Percentiles rank a stretch among this genome's conserved stretches.
Evolutionary conservation across 2,888 invertebrate genomes (phyloP).

Genomic region (Eristalis intricaria): DNA sequence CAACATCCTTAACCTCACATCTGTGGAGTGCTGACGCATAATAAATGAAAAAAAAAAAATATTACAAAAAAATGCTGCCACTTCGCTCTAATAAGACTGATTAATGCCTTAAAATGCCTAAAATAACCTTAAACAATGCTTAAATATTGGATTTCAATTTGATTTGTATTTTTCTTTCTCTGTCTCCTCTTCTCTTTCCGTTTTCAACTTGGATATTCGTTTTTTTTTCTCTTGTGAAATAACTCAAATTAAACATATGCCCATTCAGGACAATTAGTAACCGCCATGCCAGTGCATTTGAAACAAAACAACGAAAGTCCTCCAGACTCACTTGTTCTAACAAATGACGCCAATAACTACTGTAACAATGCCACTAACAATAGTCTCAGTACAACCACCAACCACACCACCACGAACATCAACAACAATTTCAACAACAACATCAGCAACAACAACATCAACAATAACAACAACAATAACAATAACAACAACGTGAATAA

Average conservation of each 20-base stretch:
- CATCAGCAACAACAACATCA: conserved; percentile 64
- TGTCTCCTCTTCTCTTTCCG: conserved; percentile 48
- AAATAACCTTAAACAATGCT: conserved; percentile 45
- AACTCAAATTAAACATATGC: conserved; percentile 45
- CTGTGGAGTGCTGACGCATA: conserved; percentile 51
- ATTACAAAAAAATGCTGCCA: conserved; percentile 45
- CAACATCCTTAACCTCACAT: conserved; percentile 38
- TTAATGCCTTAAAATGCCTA: conserved; percentile 45
- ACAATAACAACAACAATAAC: conserved; percentile 47
- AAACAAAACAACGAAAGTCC: conserved; percentile 79
- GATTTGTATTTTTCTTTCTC: conserved; percentile 39
- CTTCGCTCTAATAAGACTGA: conserved; percentile 31
- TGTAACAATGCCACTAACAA: conserved; percentile 75
- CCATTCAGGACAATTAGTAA: conserved; percentile 79
- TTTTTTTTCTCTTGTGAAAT: conserved; percentile 35
- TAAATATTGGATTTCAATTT: conserved; percentile 40
- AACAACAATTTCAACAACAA: conserved; percentile 74
- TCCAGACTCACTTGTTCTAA: conserved; percentile 78
- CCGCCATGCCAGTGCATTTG: conserved; percentile 80
- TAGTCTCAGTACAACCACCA: conserved; percentile 77
- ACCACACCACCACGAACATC: conserved; percentile 77
- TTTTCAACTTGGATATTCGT: conserved; percentile 5
- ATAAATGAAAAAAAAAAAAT: neutral
- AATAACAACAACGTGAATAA: conserved; percentile 66
- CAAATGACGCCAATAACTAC: conserved; percentile 72